Conservation (phyloP, 2,888 invertebrate genomes). For the Hyposoter dolosus region DNA sequence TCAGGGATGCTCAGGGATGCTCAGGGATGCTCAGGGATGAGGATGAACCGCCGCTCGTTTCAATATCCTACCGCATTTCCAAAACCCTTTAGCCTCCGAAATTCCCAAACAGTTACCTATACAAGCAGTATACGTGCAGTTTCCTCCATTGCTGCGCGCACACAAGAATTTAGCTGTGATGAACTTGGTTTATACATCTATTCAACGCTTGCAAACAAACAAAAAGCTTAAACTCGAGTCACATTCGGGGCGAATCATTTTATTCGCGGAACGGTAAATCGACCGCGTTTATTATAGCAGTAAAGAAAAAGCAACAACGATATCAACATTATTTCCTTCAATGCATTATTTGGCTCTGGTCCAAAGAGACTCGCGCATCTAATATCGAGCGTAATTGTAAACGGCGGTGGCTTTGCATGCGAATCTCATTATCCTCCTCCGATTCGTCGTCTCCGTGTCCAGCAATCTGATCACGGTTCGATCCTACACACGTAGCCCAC, state of each 20-base stretch:
- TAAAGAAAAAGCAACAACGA: background rate
- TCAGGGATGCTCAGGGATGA: constrained; percentile 38
- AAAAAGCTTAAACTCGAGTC: constrained; percentile 8
- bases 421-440: constrained; percentile 58
- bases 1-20: constrained; percentile 44
- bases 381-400: constrained; percentile 4
- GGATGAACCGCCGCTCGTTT: constrained; percentile 49
- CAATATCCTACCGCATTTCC: constrained; percentile 65
- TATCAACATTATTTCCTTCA: background rate
- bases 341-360: background rate
- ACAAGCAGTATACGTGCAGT: background rate
- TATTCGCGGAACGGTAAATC: background rate
- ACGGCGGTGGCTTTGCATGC: constrained; percentile 17
- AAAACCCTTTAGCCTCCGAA: constrained; percentile 43
- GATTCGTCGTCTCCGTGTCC: constrained; percentile 45
- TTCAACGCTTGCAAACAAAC: background rate
- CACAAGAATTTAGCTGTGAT: constrained; percentile 13
- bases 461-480: constrained; percentile 44
- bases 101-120: constrained; percentile 18
- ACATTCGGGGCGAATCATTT: background rate
- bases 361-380: background rate
- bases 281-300: background rate
- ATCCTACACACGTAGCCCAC: constrained; percentile 15
- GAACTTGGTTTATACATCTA: constrained; percentile 22
- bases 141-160: background rate